Base-by-base conservation (phyloP, 2,797 vertebrate species). In the Saxicola maurus region DNA sequence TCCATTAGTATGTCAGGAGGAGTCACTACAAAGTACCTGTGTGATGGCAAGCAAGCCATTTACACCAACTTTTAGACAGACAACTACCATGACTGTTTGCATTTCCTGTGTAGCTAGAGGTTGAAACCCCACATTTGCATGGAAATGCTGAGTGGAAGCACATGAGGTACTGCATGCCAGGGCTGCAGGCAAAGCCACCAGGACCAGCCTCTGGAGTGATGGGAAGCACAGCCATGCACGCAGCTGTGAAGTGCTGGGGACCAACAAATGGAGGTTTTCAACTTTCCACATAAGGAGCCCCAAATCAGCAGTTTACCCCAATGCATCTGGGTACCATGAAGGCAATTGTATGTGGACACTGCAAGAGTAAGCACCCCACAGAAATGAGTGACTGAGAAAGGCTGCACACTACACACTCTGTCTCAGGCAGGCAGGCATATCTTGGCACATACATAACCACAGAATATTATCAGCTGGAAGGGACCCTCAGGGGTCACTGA, bases 91-190 rank as follows among this genome's bases (percentile, higher is more conserved):
- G 86, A 25, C 7, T 68, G n/a, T 12, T 43, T 82, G 61, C 27
- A 24, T 64, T 86, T 76, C 49, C 60, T 33, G 1, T 3, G 17
- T 15, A 42, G 31, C 33, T 12, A 20, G 17, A 42, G 16, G 43
- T 6, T 86, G 59, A 81, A 83, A 18, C 1, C 3, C n/a, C 43
- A 1, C 4, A 13, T 57, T 57, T 69, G 18, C 27, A 42, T 6
- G 23, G 55, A 48, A 77, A 62, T 8, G 9, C 28, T 43, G n/a
- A 57, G 31, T 31, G 30, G 66, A 93, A 85, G 28, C 2, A 1
- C 13, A 4, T 2, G 4, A 3, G 42, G 19, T 17, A 18, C 1
- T 0, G 8, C 4, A 2, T 23, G 24, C 19, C 20, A 46, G 27
- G 38, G 46, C 62, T 71, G 65, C 68, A 59, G 85, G 13, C 68